These are phyloP conservation scores for Noctua comes DNA, from an alignment of 2,888 invertebrate genomes.

Conservation along the genomic window DNA sequence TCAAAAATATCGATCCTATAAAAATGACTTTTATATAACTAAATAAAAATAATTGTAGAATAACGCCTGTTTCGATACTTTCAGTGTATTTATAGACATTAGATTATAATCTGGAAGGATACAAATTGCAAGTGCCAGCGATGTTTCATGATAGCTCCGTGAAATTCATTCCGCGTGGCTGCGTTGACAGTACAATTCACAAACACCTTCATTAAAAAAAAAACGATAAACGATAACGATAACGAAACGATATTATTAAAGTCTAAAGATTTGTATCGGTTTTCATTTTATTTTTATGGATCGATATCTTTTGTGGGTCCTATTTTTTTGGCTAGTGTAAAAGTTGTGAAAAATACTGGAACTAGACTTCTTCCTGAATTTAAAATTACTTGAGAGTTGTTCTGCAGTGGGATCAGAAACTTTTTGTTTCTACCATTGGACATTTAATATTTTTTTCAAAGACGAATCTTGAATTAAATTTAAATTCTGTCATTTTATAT, in stretches of 20 bases:
- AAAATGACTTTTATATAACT: neutral
- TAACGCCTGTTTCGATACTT: conserved; percentile 5
- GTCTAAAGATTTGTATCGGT: neutral
- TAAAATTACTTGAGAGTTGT: neutral
- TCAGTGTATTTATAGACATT: conserved; percentile 12
- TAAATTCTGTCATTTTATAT: neutral
- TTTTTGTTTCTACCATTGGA: neutral
- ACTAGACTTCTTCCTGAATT: neutral
- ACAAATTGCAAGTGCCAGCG: conserved; percentile 50
- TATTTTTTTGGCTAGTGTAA: neutral
- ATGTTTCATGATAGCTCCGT: conserved; percentile 45
- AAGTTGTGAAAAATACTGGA: neutral
- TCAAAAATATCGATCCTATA: too few relatives aligned
- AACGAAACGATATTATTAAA: conserved; percentile 25
- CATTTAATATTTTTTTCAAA: neutral
- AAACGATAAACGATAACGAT: too few relatives aligned
- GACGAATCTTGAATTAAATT: neutral
- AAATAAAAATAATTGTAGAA: neutral
- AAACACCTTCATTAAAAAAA: conserved; percentile 7
- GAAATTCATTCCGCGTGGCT: conserved; percentile 24
- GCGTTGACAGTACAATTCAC: conserved; percentile 45
- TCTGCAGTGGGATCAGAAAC: neutral
- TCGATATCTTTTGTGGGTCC: neutral
- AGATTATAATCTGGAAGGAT: conserved; percentile 34
- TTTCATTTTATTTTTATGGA: conserved; percentile 11